Conservation (phyloP, 37 sponge, comb jelly and placozoan species). For the Amphimedon queenslandica region DNA sequence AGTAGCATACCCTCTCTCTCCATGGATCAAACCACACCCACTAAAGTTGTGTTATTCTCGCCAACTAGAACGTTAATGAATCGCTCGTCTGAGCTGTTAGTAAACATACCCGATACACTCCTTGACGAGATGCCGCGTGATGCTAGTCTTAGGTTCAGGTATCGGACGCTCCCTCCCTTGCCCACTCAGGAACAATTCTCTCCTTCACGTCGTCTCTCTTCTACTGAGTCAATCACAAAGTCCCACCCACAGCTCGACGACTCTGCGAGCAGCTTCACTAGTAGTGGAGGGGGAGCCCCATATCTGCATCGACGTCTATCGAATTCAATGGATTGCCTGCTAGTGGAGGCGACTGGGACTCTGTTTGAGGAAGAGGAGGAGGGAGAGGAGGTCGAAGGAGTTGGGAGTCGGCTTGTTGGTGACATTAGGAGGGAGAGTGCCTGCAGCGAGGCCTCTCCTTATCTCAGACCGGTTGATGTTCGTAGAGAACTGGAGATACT, state of each 20-base stretch:
- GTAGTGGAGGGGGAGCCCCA: not conserved
- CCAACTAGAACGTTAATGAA: not conserved
- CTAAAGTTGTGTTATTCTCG: not conserved
- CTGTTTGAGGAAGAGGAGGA: not conserved
- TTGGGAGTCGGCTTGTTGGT: not conserved
- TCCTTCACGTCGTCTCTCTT: not conserved
- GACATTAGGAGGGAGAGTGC: not conserved
- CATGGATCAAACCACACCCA: not conserved
- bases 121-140: too few relatives aligned
- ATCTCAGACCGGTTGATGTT: conserved; percentile 48
- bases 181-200: not conserved
- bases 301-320: not conserved
- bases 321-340: not conserved
- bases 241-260: conserved; percentile 1
- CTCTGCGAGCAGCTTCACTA: not conserved
- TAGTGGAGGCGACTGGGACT: not conserved
- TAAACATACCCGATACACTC: not conserved
- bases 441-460: conserved; percentile 8
- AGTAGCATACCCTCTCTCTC: not conserved
- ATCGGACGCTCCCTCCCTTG: conserved; percentile 3
- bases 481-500: too few relatives aligned
- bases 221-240: not conserved
- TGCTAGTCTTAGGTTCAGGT: not conserved
- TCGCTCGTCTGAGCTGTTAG: not conserved
- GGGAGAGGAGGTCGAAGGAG: not conserved